Evolutionary conservation across 1,140 invertebrate species (phyloP).

Genomic region (Bathynomus jamesi): DNA sequence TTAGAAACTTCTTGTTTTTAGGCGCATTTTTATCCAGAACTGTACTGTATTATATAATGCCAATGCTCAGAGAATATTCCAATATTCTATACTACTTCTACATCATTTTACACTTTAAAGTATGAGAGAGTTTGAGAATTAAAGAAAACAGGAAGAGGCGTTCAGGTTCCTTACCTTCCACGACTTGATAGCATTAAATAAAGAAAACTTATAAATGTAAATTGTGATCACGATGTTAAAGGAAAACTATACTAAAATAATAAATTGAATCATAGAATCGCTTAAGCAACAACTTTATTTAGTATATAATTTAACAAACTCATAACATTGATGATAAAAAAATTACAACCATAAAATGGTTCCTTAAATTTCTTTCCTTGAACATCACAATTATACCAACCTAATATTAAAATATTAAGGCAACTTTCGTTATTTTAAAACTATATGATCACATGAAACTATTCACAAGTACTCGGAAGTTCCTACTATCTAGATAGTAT

Average conservation of each 20-base stretch:
- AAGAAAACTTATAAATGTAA: not conserved
- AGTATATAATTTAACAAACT: not conserved
- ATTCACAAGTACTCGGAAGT: no score
- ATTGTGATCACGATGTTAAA: not conserved
- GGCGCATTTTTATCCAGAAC: not conserved
- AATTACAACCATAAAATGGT: not conserved
- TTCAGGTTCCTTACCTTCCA: not conserved
- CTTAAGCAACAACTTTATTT: not conserved
- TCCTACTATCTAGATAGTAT: no score
- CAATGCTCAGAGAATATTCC: not conserved
- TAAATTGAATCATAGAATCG: not conserved
- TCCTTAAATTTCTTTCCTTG: no score
- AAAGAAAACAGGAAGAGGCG: no score
- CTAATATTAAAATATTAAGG: no score
- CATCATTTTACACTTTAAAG: no score
- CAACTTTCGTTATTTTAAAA: no score
- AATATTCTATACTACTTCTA: no score
- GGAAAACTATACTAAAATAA: not conserved
- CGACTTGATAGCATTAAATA: conserved; percentile 1
- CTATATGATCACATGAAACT: no score
- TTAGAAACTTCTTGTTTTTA: not conserved
- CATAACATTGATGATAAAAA: not conserved
- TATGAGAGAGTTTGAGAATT: no score
- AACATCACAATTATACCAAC: no score
- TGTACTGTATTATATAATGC: not conserved